phyloP scores from a whole-genome alignment of 2,888 invertebrate genomes.

The Petrolisthes manimaculis region DNA sequence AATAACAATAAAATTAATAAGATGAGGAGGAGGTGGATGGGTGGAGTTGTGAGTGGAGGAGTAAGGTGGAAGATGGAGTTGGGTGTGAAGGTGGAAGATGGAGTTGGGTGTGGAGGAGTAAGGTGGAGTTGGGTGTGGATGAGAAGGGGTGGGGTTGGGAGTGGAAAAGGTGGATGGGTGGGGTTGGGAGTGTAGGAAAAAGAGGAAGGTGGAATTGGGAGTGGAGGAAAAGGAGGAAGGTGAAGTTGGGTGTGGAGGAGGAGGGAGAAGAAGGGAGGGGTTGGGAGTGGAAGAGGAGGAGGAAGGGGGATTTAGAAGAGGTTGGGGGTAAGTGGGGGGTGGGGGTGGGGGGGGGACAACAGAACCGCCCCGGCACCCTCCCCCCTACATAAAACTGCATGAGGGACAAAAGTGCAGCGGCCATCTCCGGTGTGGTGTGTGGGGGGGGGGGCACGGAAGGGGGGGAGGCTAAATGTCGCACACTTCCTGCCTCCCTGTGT shows the following conservation, averaged over 20 bases:
- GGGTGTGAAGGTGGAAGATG: background rate
- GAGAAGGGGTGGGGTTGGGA: background rate
- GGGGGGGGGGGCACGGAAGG: background rate
- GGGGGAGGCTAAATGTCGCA: constrained; percentile 5
- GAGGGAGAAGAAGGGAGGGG: background rate
- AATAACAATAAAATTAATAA: background rate
- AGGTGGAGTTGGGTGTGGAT: background rate
- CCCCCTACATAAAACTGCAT: constrained; percentile 29
- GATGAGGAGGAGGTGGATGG: background rate
- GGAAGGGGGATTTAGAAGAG: background rate
- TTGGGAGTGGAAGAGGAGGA: background rate
- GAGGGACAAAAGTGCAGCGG: constrained; percentile 37
- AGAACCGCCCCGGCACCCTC: background rate
- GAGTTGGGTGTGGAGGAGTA: too few relatives aligned
- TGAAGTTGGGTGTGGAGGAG: background rate
- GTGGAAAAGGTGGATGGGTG: background rate
- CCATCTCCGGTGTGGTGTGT: constrained; percentile 42
- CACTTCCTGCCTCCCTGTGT: constrained; percentile 10
- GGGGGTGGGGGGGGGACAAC: background rate
- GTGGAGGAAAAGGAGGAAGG: background rate
- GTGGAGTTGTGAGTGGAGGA: background rate
- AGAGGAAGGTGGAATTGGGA: background rate
- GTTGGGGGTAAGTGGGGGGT: background rate
- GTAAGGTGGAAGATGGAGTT: background rate
- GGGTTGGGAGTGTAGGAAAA: background rate